Evolutionary conservation across 2,797 vertebrate genomes (phyloP), one percentile per base, ranked within the genome.

Genomic region (Silurus lanzhouensis): DNA sequence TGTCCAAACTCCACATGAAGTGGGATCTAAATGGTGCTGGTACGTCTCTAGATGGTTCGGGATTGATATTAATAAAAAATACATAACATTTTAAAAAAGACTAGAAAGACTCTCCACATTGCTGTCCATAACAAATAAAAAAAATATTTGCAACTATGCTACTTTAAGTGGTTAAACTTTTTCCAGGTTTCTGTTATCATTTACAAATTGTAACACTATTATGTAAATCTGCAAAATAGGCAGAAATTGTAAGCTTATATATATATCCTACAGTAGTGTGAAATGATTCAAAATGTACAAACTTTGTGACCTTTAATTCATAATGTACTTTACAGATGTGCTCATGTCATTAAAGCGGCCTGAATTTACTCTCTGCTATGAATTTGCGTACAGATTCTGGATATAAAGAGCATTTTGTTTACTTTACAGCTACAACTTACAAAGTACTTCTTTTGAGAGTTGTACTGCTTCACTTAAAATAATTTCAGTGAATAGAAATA

Each of bases 361-460:
- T 78, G 71, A 83, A 79, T 86, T 84, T 58, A 85, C 85, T 83
- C 76, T 89, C 81, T 77, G 64, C 63, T 86, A 83, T 81, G 58
- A 66, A 6, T 70, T 38, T n/a, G 74, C 66, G 82, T 74, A 79
- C 75, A 77, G 80, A 77, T 66, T 87, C 66, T 84, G 44, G 58
- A 68, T 84, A 72, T 76, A 76, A 74, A 82, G 72, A 82, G 67
- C 48, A 71, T 19, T 77, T 76, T 77, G 83, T 82, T 87, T 86
- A 46, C 38, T 81, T 61, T 84, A 83, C 79, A 87, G 72, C 67
- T 68, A 80, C 70, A 84, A 52, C 12, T 52, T 55, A 27, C 22
- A 52, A 15, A 67, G 3, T 52, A 55, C 60, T 75, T 83, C 76
- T 63, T 78, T 84, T 84, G 78, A 38, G 15, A 52, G 22, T n/a